phyloP scores from a whole-genome alignment of 2,113 vertebrate genomes.

The Danio rerio region DNA sequence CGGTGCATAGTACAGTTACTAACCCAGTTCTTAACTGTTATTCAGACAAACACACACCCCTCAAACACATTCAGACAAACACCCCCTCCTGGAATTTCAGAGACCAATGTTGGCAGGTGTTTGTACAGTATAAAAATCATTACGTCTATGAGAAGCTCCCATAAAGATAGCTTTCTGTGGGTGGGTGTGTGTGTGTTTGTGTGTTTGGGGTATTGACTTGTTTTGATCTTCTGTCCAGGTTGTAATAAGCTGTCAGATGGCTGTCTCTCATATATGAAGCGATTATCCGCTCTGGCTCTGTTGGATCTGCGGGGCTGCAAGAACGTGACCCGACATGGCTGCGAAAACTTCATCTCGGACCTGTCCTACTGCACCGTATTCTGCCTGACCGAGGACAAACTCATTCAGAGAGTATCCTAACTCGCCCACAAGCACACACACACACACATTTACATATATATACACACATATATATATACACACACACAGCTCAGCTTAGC shows the following conservation, averaged over 20 bases:
- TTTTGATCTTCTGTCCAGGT: constrained; percentile 71
- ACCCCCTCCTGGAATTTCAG: too few species aligned
- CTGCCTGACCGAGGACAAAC: constrained; percentile 96
- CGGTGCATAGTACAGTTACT: too few species aligned
- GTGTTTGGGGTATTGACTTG: too few species aligned
- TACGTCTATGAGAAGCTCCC: too few species aligned
- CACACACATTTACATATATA: constrained; percentile 3
- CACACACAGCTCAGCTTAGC: constrained; percentile 56
- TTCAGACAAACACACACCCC: too few species aligned
- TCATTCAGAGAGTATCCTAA: constrained; percentile 95
- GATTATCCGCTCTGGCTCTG: constrained; percentile 86
- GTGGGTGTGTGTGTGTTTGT: too few species aligned
- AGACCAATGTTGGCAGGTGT: too few species aligned
- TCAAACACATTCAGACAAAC: too few species aligned
- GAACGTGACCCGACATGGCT: constrained; percentile 88
- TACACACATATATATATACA: neutral
- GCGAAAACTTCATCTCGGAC: constrained; percentile 95
- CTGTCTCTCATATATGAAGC: constrained; percentile 90
- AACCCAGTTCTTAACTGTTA: too few species aligned
- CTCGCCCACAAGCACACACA: constrained; percentile 42
- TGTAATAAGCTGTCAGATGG: constrained; percentile 93
- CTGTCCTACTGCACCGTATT: constrained; percentile 90
- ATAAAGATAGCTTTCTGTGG: too few species aligned
- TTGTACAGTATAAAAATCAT: too few species aligned
- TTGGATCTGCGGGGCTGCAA: constrained; percentile 94